phyloP scores from a whole-genome alignment of 2,888 invertebrate species.

The Leptinotarsa peninsularis region DNA sequence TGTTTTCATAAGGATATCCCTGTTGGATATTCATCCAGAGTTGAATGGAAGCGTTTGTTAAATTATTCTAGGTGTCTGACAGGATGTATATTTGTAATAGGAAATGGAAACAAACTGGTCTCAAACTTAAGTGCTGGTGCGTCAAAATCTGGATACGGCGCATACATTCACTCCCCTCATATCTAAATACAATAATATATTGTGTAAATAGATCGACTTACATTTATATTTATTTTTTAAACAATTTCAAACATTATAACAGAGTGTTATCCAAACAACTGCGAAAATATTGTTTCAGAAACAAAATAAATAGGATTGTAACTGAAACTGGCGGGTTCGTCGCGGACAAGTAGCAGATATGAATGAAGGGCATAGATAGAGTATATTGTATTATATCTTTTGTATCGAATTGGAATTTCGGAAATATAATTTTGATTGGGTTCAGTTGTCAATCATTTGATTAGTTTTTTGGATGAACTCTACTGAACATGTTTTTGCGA shows the following conservation, averaged over 20 bases:
- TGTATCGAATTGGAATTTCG: too few relatives aligned
- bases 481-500: too few relatives aligned
- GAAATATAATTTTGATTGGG: too few relatives aligned
- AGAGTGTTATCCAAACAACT: constrained; percentile 48
- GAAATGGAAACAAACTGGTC: constrained; percentile 59
- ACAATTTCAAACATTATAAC: constrained; percentile 43
- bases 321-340: background rate
- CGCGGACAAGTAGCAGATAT: constrained; percentile 1
- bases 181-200: constrained; percentile 51
- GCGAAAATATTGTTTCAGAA: constrained; percentile 42
- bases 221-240: constrained; percentile 52
- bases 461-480: too few relatives aligned
- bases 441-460: too few relatives aligned
- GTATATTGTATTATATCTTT: too few relatives aligned
- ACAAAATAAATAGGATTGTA: constrained; percentile 15
- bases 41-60: constrained; percentile 26
- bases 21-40: background rate
- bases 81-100: constrained; percentile 60
- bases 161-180: constrained; percentile 44
- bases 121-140: constrained; percentile 33
- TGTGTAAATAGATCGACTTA: constrained; percentile 52
- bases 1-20: constrained; percentile 10
- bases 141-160: constrained; percentile 28
- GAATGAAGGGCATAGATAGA: background rate
- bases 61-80: constrained; percentile 50